Evolutionary conservation across 2,888 invertebrate genomes (phyloP).

Genomic region (Macrophya alboannulata): DNA sequence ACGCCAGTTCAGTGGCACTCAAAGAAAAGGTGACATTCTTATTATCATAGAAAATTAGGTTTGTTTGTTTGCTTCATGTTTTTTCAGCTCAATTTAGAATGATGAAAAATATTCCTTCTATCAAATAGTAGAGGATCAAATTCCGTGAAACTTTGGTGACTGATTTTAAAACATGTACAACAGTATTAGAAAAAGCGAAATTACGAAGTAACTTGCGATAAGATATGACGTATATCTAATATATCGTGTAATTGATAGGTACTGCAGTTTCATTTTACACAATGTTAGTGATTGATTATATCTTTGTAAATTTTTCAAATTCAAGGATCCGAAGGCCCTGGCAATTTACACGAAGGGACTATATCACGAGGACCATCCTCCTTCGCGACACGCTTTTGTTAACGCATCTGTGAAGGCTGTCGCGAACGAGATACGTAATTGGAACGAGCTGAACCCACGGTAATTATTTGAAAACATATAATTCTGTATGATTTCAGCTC

Average conservation of each 20-base stretch:
- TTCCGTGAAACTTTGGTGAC: too few species aligned
- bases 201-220: neutral
- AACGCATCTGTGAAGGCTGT: neutral
- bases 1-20: conserved; percentile 82
- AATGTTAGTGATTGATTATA: neutral
- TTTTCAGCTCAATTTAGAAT: neutral
- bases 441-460: conserved; percentile 16
- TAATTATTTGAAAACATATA: neutral
- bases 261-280: neutral
- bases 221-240: neutral
- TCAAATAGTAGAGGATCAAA: neutral
- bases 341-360: neutral
- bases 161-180: neutral
- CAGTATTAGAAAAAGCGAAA: neutral
- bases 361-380: neutral
- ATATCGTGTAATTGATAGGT: neutral
- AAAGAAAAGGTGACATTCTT: conserved; percentile 79
- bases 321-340: conserved; percentile 21
- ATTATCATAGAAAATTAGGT: neutral
- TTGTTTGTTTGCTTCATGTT: neutral
- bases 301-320: neutral
- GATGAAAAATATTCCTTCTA: neutral
- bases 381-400: neutral
- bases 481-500: neutral
- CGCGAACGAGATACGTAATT: neutral